phyloP scores from a whole-genome alignment of 2,113 vertebrate species.

The Antechinus stuartii region DNA sequence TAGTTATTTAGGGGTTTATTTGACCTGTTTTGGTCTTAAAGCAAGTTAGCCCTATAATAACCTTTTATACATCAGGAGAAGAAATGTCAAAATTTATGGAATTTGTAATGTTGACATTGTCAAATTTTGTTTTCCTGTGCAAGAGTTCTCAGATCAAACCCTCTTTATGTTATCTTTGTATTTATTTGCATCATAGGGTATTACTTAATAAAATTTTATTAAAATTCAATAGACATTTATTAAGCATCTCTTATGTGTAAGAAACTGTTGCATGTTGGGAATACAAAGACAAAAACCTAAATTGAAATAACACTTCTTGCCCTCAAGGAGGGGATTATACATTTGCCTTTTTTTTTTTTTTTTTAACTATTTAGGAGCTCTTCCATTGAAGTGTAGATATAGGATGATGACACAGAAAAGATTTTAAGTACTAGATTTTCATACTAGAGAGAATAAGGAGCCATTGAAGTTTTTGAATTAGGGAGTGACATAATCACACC shows the following conservation, averaged over 20 bases:
- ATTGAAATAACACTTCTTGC: background rate
- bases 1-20: background rate
- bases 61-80: background rate
- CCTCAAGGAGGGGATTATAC: background rate
- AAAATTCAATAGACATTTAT: background rate
- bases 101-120: background rate
- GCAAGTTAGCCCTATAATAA: background rate
- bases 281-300: background rate
- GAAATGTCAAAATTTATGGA: background rate
- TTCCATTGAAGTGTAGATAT: background rate
- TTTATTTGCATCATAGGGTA: background rate
- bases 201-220: background rate
- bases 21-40: background rate
- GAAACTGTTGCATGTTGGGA: background rate
- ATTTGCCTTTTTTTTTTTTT: background rate
- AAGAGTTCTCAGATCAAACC: background rate
- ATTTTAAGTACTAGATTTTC: background rate
- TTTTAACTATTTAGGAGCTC: background rate
- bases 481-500: background rate
- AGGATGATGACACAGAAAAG: background rate
- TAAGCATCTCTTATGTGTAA: background rate
- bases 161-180: background rate
- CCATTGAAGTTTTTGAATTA: background rate
- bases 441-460: background rate
- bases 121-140: background rate